Evolutionary conservation across 35 echinoderm and acorn worm genomes (phyloP), one percentile per base, ranked within the genome.

Genomic region (Ptychodera flava): DNA sequence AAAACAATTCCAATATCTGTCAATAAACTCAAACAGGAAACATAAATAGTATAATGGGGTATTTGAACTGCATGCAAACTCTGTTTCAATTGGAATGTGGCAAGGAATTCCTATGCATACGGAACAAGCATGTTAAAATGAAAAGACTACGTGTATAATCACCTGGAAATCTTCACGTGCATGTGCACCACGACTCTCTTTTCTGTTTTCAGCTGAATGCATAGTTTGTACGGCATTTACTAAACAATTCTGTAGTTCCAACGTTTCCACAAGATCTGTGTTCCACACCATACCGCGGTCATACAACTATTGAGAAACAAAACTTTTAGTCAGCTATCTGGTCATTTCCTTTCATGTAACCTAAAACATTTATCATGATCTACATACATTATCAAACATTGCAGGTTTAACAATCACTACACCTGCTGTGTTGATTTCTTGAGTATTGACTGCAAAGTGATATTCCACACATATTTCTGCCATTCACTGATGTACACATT

Each of bases 261-360:
- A 78, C 77, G 92, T 85, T 87, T 97, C 95, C 10, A 97, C 85
- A 16, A 97, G 90, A 86, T 97, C 95, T 35, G 95, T 97, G 85
- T 97, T 94, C 95, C 95, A 97, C 16, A 97, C 95, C 29, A 97
- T 89, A 35, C 95, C 92, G 79, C 87, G 87, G 83, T 97, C 95
- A 90, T 87, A 97, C 33, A 97, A 79, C 95, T 97, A 32, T 16
- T 83, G 31, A 34, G 85, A n/a, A n/a, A n/a, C n/a, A n/a, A n/a
- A n/a, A n/a, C n/a, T n/a, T n/a, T n/a, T n/a, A n/a, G n/a, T n/a
- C n/a, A n/a, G n/a, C n/a, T n/a, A n/a, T n/a, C n/a, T n/a, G n/a
- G n/a, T n/a, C n/a, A n/a, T n/a, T n/a, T n/a, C n/a, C n/a, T n/a
- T n/a, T n/a, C n/a, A n/a, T n/a, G n/a, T n/a, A n/a, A n/a, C n/a